Evolutionary conservation across 1,140 invertebrate genomes (phyloP), one percentile per base, ranked within the genome.

Genomic region (Lutraria rhynchaena): DNA sequence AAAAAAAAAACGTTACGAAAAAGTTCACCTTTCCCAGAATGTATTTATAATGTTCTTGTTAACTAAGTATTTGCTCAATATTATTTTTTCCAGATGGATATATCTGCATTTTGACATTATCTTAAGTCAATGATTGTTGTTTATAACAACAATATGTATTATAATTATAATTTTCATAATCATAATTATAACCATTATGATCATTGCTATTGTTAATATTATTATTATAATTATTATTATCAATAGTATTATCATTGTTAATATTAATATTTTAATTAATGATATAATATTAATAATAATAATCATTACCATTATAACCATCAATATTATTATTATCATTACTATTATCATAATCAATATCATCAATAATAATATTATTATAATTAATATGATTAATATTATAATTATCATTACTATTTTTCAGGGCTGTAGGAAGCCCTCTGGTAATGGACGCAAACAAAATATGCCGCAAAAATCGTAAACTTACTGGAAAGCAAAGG

Each of bases 391-490:
- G n/a, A n/a, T n/a, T n/a, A n/a, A n/a, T n/a, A n/a, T n/a, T n/a
- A n/a, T n/a, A n/a, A n/a, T n/a, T n/a, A n/a, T n/a, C n/a, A n/a
- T n/a, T 22, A 17, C 17, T 46, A 60, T 69, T 51, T 57, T 83
- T 2, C 84, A 93, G 93, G 93, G 93, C 93, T 22, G 90, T 93
- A 29, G 92, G 92, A 89, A 97, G 95, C 92, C 96, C 96, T 89
- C 94, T 97, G 87, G 95, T 98, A 85, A 95, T 98, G 93, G 97
- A 98, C 93, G 96, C 96, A 61, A 95, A 95, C 90, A 94, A 96
- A 91, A 95, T 98, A 83, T 98, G 97, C 92, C 95, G 95, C 85
- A 96, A 97, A 92, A 95, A 95, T 57, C 94, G 96, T 19, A 94
- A 95, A 83, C 63, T 93, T 24, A 87, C 91, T 65, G 96, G 95